Evolutionary conservation across 2,113 vertebrate species (phyloP).

Genomic region (Callospermophilus lateralis): DNA sequence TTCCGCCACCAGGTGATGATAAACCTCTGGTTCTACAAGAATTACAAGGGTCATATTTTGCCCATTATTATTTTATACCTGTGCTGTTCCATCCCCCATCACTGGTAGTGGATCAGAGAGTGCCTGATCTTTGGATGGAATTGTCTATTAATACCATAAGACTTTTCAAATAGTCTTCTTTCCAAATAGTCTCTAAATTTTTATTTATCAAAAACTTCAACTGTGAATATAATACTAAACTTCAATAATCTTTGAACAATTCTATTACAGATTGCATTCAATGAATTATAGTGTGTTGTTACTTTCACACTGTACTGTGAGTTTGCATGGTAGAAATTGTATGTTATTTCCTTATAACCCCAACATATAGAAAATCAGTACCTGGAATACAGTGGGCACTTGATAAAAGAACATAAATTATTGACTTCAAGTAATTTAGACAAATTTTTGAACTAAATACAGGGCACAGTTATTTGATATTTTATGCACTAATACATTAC

Average conservation of each 20-base stretch:
- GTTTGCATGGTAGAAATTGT: constrained; percentile 43
- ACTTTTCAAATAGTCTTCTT: background rate
- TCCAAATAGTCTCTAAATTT: constrained; percentile 61
- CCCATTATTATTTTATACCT: background rate
- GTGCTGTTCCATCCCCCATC: background rate
- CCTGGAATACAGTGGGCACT: constrained; percentile 22
- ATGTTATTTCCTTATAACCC: constrained; percentile 54
- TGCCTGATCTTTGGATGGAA: background rate
- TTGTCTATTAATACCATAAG: background rate
- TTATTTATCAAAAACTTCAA: constrained; percentile 61
- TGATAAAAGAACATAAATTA: constrained; percentile 56
- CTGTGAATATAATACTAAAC: constrained; percentile 50
- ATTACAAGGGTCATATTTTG: background rate
- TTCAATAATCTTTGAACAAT: constrained; percentile 52
- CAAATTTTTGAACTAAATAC: constrained; percentile 61
- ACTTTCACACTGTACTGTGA: constrained; percentile 29
- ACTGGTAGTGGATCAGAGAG: background rate
- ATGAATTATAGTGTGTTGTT: constrained; percentile 53
- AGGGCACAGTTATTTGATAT: constrained; percentile 46
- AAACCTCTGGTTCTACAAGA: background rate
- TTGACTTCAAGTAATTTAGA: constrained; percentile 66
- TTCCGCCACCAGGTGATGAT: constrained; percentile 46
- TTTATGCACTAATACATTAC: constrained; percentile 26
- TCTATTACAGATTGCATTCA: constrained; percentile 32
- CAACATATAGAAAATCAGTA: constrained; percentile 30